Conservation (phyloP, 2,797 vertebrate species). For the Catostomus latipinnis region DNA sequence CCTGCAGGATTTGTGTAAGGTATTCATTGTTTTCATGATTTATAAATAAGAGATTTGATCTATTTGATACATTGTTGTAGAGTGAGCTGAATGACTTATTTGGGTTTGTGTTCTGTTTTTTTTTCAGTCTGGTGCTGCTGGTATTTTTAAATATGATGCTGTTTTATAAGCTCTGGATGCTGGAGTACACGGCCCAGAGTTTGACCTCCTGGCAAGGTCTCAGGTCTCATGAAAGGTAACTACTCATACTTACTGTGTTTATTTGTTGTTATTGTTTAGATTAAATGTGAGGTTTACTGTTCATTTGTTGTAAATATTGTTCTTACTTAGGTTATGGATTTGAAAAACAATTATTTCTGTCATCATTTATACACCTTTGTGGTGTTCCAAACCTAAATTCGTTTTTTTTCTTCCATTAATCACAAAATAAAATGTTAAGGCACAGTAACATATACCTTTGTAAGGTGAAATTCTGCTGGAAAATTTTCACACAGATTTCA, state of each 20-base stretch:
- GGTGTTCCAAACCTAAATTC: no score
- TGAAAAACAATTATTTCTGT: no score
- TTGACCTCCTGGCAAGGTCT: conserved; percentile 94
- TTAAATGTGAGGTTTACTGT: neutral
- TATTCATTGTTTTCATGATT: conserved; percentile 68
- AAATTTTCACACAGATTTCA: no score
- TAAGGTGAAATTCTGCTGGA: no score
- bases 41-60: neutral
- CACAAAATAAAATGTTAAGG: no score
- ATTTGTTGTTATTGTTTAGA: neutral
- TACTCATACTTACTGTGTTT: neutral
- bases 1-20: conserved; percentile 93
- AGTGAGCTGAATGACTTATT: no score
- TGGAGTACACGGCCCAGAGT: conserved; percentile 95
- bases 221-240: conserved; percentile 91
- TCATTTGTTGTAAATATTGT: no score
- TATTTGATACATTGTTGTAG: neutral
- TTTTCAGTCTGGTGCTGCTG: conserved; percentile 89
- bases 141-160: conserved; percentile 98
- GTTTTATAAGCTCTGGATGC: conserved; percentile 99
- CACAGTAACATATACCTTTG: no score
- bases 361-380: no score
- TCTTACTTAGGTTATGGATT: no score
- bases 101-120: conserved; percentile 9
- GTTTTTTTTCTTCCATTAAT: no score